Evolutionary conservation across 2,113 vertebrate genomes (phyloP).

Genomic region (Amblyopsis rosae): DNA sequence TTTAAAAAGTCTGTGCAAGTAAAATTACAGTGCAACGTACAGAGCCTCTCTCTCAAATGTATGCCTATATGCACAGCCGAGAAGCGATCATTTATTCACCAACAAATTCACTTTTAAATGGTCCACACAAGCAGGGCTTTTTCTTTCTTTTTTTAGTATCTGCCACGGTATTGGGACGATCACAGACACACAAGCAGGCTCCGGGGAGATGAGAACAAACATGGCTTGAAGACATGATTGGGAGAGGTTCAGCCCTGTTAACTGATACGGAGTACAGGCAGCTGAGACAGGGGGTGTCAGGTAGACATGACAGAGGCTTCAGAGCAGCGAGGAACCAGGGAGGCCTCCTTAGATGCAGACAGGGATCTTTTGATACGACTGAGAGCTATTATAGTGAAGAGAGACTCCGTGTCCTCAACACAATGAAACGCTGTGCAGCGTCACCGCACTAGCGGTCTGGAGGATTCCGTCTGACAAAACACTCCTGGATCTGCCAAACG

Average conservation of each 20-base stretch:
- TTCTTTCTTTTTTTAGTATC: background rate
- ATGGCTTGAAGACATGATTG: conserved; percentile 43
- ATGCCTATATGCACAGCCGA: no score
- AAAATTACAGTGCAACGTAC: no score
- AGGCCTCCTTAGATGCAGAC: conserved; percentile 29
- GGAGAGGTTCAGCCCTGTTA: conserved; percentile 38
- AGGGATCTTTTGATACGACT: conserved; percentile 50
- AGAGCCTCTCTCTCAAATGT: no score
- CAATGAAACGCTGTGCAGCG: conserved; percentile 10
- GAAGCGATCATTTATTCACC: background rate
- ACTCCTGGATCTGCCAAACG: conserved; percentile 53
- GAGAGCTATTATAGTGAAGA: conserved; percentile 43
- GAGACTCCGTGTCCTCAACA: conserved; percentile 44
- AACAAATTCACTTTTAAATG: background rate
- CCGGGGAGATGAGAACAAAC: conserved; percentile 41
- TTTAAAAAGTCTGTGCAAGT: no score
- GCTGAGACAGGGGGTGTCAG: conserved; percentile 52
- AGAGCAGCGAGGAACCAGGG: conserved; percentile 43
- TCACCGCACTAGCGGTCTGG: conserved; percentile 9
- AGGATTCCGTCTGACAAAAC: conserved; percentile 47
- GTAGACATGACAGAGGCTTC: conserved; percentile 46
- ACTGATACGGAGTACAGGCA: conserved; percentile 36
- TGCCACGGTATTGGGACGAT: conserved; percentile 4
- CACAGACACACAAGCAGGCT: conserved; percentile 24
- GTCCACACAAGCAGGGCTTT: no score